Evolutionary conservation across 2,888 invertebrate species (phyloP).

Genomic region (Hymenopus coronatus): DNA sequence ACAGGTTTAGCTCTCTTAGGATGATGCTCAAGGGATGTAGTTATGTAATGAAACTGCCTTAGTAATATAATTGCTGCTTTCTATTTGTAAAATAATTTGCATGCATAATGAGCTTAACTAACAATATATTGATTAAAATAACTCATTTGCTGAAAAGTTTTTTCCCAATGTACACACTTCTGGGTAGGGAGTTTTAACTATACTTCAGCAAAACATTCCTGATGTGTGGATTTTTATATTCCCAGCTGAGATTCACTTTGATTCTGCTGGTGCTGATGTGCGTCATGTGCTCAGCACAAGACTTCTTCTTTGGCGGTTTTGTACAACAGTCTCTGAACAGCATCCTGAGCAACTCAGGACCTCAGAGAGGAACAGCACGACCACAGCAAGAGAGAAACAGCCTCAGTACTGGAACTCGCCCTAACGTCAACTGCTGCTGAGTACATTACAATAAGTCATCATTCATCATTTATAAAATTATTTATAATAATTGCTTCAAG

Average conservation of each 20-base stretch:
- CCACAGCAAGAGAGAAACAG: not conserved
- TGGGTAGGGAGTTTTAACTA: too few species aligned
- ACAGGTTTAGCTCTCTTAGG: too few species aligned
- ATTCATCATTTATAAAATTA: not conserved
- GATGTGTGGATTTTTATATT: not conserved
- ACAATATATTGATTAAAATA: too few species aligned
- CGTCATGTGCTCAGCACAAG: not conserved
- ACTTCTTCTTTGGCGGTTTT: not conserved
- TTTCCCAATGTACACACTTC: too few species aligned
- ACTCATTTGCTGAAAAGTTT: too few species aligned
- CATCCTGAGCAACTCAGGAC: not conserved
- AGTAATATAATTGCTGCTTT: too few species aligned
- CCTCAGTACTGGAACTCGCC: not conserved
- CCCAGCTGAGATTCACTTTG: not conserved
- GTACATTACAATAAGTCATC: not conserved
- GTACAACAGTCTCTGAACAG: not conserved
- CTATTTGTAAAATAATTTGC: too few species aligned
- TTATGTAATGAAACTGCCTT: too few species aligned
- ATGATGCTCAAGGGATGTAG: too few species aligned
- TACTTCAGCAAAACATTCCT: too few species aligned
- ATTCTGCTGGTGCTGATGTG: not conserved
- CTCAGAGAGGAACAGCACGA: not conserved
- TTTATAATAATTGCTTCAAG: not conserved
- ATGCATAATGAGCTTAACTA: too few species aligned
- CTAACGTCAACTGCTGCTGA: slow-evolving; percentile 15